Conservation (phyloP, 2,888 invertebrate species). For the Hermodice carunculata region DNA sequence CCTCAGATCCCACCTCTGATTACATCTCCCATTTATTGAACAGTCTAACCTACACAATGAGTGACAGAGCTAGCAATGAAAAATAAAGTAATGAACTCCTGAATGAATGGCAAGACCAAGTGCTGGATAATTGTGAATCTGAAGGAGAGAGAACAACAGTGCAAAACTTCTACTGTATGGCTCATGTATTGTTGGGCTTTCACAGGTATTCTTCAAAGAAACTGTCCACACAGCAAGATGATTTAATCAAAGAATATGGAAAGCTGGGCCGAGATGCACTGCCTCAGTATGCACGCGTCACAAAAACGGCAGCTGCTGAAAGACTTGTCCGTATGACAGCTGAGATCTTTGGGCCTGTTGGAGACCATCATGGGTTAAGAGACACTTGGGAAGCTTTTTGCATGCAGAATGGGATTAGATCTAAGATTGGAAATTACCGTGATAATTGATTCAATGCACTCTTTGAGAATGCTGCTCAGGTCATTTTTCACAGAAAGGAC, state of each 20-base stretch:
- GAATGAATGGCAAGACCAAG: no score
- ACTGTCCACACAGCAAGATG: no score
- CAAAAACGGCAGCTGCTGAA: not conserved
- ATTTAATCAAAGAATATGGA: not conserved
- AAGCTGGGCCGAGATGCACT: not conserved
- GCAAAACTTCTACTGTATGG: no score
- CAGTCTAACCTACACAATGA: no score
- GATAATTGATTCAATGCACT: slow-evolving; percentile 39
- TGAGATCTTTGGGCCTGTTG: slow-evolving; percentile 3
- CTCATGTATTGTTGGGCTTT: no score
- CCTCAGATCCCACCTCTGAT: no score
- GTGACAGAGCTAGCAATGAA: no score
- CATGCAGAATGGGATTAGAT: slow-evolving; percentile 3
- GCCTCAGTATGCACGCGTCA: not conserved
- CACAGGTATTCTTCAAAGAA: no score
- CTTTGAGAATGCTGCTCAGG: slow-evolving; percentile 33
- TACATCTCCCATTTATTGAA: no score
- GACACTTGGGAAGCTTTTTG: slow-evolving; percentile 1
- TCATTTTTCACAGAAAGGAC: slow-evolving; percentile 23
- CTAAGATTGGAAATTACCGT: slow-evolving; percentile 2
- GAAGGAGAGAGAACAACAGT: no score
- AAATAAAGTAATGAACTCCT: no score
- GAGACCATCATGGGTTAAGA: not conserved
- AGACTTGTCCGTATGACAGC: not conserved
- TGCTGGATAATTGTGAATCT: no score